Base-by-base conservation (phyloP, 2,888 invertebrate genomes). In the Lamproptera curius region DNA sequence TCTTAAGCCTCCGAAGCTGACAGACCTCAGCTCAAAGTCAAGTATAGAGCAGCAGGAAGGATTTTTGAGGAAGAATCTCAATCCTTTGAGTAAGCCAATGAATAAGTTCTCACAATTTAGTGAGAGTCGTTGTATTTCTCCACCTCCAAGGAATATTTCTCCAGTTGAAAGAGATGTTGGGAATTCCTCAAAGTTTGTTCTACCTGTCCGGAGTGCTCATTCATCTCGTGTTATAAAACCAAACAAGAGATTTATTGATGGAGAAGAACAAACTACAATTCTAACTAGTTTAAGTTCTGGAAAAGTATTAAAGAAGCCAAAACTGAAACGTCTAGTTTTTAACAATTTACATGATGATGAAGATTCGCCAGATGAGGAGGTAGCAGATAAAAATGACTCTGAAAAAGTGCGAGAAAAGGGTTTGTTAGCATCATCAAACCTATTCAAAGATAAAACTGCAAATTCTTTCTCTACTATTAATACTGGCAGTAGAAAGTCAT, bases 191-290 rank as follows among this genome's bases (percentile, higher is more conserved):
- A 93, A 92, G 72, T 95, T 95, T 86, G 91, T 94, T 23, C 79
- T 96, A 53, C 96, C 96, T 13, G 90, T 92, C 38, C 90, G 94
- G 62, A 96, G 95, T 86, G 93, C 91, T 11, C 93, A 95, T 73
- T 96, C 96, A 34, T 95, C 95, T 3, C 89, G 96, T 57, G 94
- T 95, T 35, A 96, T 96, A 44, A 96, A 95, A 73, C 96, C 96
- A 33, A 96, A 95, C 67, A 96, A 95, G 78, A 90, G 93, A 57
- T 94, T 96, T 65, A 90, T 95, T 46, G 94, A 94, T 66, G 91
- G 91, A 51, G 91, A 91, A 54, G 91, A 90, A 64, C 80, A 76
- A 35, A 59, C 76, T 44, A 70, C 75, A 36, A 53, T 65, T 16
- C 63, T 63, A 15, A 70, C 68, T 53, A 70, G 60, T 49, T 57